Conservation (phyloP, 1,140 invertebrate genomes). For the Diploscapter pachys region DNA sequence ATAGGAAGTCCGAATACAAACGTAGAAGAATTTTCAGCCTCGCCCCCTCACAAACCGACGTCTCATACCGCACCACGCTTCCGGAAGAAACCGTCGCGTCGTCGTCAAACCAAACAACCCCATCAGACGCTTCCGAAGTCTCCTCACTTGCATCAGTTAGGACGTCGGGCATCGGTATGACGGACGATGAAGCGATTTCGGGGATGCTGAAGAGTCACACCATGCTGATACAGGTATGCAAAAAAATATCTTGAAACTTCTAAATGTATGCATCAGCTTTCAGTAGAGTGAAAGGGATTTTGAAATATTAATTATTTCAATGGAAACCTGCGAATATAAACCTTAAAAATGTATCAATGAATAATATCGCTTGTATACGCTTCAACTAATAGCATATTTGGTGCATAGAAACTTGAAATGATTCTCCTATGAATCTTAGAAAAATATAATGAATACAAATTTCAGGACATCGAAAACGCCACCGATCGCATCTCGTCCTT, state of each 20-base stretch:
- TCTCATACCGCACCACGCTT: conserved; percentile 40
- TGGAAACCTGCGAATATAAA: background rate
- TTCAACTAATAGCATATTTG: background rate
- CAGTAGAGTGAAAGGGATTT: background rate
- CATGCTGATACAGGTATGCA: conserved; percentile 30
- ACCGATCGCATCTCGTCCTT: conserved; percentile 25
- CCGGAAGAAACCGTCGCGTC: conserved; percentile 13
- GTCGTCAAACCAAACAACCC: background rate
- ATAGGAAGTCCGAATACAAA: background rate
- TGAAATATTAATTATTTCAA: background rate
- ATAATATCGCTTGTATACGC: background rate
- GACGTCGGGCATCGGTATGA: conserved; percentile 23
- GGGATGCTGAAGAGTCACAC: conserved; percentile 40
- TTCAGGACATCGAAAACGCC: conserved; percentile 29
- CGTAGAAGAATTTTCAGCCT: conserved; percentile 23
- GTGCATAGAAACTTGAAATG: too few species aligned
- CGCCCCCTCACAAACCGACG: conserved; percentile 30
- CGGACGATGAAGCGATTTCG: conserved; percentile 27
- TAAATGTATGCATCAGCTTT: background rate
- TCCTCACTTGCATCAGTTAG: conserved; percentile 13
- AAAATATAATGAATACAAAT: background rate
- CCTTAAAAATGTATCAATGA: background rate
- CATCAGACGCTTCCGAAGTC: conserved; percentile 29
- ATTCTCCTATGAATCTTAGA: background rate
- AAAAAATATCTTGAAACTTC: background rate